Base-by-base conservation (phyloP, 1,140 invertebrate species). In the Drosophila tsacasi region DNA sequence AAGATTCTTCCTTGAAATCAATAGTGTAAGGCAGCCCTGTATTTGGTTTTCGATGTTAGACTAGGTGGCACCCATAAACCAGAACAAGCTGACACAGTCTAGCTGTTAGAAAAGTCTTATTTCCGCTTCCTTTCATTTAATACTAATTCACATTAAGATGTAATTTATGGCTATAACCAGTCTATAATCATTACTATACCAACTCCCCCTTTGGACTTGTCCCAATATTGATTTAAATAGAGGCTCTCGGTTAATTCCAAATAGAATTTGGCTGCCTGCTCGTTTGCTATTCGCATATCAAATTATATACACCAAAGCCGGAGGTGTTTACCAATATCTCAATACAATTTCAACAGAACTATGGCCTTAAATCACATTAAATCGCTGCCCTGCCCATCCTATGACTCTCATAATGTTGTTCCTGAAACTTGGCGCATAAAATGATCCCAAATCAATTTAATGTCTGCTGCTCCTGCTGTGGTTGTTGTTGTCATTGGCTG, bases 401-500 rank as follows among this genome's bases (percentile, higher is more conserved):
- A 25, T 12, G 9, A 57, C 54, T 57, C 35, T 12, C 39, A 71
- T 30, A 52, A 44, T 54, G 32, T 71, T 50, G 49, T 44, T 55
- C 49, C 67, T 39, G 27, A 42, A 60, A 73, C 61, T 78, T 60
- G 67, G 52, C 52, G 37, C 59, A 63, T 59, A 40, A 62, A 60
- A 63, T 76, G 71, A 77, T 54, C 69, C 71, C 62, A 82, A 86
- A 83, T 86, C 76, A 80, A 83, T 87, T 86, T 89, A 27, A 59
- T 74, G 64, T 46, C 30, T 49, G 44, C 44, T 23, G 5, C 44
- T 47, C 12, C 5, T 21, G n/a, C 40, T 19, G 40, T 12, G 19
- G 40, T 19, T 42, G 55, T 23, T 49, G 59, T 60, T 74, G 54
- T 68, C 63, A 60, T 71, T 79, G 66, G 75, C 42, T 71, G 52